A percentile compares a stretch with the other conserved stretches of the same genome.
phyloP scores from a whole-genome alignment of 2,888 invertebrate genomes.

The Dasypolia templi region DNA sequence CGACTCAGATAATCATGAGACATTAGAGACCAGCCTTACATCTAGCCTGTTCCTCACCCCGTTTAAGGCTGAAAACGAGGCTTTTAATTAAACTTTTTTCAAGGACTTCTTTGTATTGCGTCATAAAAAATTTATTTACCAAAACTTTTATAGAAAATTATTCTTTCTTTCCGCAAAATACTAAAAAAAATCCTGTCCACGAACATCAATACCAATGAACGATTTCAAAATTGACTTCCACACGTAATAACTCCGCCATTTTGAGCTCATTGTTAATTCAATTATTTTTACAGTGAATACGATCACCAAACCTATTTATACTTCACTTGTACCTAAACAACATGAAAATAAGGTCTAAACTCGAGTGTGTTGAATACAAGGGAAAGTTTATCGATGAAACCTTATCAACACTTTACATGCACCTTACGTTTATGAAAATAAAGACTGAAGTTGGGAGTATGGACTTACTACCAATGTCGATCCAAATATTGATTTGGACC shows the following conservation, averaged over 20 bases:
- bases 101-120: neutral
- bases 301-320: constrained; percentile 18
- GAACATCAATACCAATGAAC: constrained; percentile 17
- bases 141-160: neutral
- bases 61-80: neutral
- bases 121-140: neutral
- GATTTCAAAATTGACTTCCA: constrained; percentile 33
- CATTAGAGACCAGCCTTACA: neutral
- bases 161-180: neutral
- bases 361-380: neutral
- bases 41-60: neutral
- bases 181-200: neutral
- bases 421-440: constrained; percentile 40
- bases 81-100: neutral
- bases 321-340: neutral
- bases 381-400: constrained; percentile 29
- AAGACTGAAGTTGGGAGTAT: constrained; percentile 21
- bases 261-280: constrained; percentile 73
- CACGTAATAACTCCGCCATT: constrained; percentile 61
- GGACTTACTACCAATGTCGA: constrained; percentile 10
- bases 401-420: constrained; percentile 32
- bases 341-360: constrained; percentile 19
- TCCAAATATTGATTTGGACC: no score
- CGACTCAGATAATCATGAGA: no score
- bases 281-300: constrained; percentile 69